Percentiles rank a stretch among this genome's conserved stretches.
Conservation (phyloP, 1,140 invertebrate species). For the Drosophila miranda region DNA sequence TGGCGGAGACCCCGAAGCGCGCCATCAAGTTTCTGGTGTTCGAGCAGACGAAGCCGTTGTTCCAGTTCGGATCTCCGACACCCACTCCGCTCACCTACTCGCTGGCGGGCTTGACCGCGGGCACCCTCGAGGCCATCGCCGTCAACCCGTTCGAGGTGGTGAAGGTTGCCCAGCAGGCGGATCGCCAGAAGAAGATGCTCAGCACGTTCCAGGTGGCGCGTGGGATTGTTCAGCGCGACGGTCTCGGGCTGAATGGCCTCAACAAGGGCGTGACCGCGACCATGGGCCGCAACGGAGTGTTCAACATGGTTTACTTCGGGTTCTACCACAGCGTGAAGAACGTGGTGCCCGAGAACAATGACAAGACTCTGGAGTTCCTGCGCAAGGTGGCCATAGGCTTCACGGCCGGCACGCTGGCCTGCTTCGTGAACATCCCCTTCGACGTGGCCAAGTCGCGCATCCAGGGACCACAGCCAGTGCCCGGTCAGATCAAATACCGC, state of each 20-base stretch:
- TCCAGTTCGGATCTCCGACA: constrained; percentile 88
- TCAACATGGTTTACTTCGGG: constrained; percentile 97
- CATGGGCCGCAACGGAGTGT: constrained; percentile 92
- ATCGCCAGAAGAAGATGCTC: constrained; percentile 85
- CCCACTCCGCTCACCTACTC: constrained; percentile 92
- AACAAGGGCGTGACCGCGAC: constrained; percentile 96
- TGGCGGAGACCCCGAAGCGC: constrained; percentile 97
- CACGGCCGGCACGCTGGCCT: constrained; percentile 91
- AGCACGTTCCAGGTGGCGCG: constrained; percentile 91
- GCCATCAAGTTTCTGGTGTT: constrained; percentile 97
- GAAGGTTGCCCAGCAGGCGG: constrained; percentile 92
- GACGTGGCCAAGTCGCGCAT: constrained; percentile 98
- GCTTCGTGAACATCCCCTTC: constrained; percentile 95
- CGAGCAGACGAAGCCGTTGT: constrained; percentile 94
- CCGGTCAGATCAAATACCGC: constrained; percentile 89
- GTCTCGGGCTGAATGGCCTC: constrained; percentile 90
- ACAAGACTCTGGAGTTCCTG: constrained; percentile 86
- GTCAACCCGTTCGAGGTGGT: constrained; percentile 98
- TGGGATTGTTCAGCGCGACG: constrained; percentile 89
- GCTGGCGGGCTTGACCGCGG: constrained; percentile 92
- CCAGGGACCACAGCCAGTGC: constrained; percentile 92
- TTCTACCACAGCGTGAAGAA: constrained; percentile 96
- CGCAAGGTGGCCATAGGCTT: constrained; percentile 92
- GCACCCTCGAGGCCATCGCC: constrained; percentile 93
- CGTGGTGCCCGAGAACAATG: constrained; percentile 87